phyloP scores from a whole-genome alignment of 2,888 invertebrate genomes.

The Apodemia hepburni region DNA sequence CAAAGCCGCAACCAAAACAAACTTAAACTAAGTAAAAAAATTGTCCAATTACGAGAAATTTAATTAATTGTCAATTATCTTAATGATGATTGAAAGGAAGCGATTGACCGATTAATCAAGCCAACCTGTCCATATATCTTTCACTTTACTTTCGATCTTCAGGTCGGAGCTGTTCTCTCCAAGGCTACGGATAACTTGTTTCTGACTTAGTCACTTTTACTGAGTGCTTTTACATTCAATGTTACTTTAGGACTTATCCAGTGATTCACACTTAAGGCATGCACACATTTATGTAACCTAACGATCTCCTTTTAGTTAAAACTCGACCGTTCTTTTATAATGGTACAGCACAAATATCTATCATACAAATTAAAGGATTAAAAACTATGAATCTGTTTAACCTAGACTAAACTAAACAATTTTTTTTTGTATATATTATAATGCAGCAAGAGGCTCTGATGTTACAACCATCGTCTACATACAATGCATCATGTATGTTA shows the following conservation, averaged over 20 bases:
- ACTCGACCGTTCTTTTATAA: too few relatives aligned
- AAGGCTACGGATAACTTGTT: constrained; percentile 4
- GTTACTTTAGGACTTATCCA: neutral
- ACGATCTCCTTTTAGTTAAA: too few relatives aligned
- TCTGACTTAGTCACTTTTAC: constrained; percentile 10
- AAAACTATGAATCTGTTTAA: too few relatives aligned
- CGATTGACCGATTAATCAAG: constrained; percentile 3
- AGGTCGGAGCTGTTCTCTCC: neutral
- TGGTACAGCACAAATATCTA: too few relatives aligned
- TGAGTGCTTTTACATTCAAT: constrained; percentile 5
- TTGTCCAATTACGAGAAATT: neutral
- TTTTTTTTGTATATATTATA: too few relatives aligned
- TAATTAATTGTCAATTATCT: constrained; percentile 7
- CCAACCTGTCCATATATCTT: constrained; percentile 2
- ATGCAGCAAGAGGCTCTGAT: too few relatives aligned
- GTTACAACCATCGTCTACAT: too few relatives aligned
- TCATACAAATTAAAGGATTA: too few relatives aligned
- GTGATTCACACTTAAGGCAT: neutral
- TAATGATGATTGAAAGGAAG: constrained; percentile 4
- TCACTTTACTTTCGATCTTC: constrained; percentile 12
- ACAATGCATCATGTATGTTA: too few relatives aligned
- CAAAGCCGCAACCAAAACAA: neutral
- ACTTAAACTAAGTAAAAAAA: neutral
- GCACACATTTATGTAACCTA: neutral
- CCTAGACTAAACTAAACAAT: too few relatives aligned